Percentiles rank a stretch among this genome's conserved stretches.
phyloP scores from a whole-genome alignment of 1,140 invertebrate genomes.

The Papilio machaon region DNA sequence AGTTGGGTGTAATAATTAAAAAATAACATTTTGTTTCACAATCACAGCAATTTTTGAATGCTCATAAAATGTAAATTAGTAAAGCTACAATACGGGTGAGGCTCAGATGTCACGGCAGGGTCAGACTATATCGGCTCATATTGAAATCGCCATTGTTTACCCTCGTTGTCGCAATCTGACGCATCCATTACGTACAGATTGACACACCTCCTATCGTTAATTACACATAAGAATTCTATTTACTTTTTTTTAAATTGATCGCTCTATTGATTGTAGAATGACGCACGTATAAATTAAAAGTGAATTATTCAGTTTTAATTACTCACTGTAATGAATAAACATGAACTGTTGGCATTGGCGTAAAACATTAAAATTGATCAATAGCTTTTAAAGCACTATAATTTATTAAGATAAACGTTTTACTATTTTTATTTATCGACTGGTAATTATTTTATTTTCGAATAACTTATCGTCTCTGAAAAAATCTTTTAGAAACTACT shows the following conservation, averaged over 20 bases:
- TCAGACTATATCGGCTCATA: conserved; percentile 13
- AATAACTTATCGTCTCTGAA: too few relatives aligned
- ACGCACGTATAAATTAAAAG: conserved; percentile 13
- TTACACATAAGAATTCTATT: conserved; percentile 21
- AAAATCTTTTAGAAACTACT: not conserved
- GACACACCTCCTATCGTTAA: conserved; percentile 31
- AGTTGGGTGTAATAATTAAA: too few relatives aligned
- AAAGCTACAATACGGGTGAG: not conserved
- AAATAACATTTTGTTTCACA: not conserved
- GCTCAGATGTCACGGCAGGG: conserved; percentile 14
- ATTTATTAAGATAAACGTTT: conserved; percentile 8
- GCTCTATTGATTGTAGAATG: conserved; percentile 24
- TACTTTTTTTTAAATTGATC: conserved; percentile 25
- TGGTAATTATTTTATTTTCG: not conserved
- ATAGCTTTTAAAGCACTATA: conserved; percentile 1
- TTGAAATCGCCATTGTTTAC: conserved; percentile 24
- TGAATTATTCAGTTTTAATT: conserved; percentile 30
- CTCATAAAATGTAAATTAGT: conserved; percentile 2
- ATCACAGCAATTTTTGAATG: not conserved
- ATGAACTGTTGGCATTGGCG: conserved; percentile 5
- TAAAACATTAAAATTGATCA: not conserved
- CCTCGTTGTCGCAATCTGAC: not conserved
- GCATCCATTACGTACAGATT: conserved; percentile 2
- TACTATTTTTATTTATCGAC: not conserved
- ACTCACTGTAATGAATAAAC: not conserved